Evolutionary conservation across 2,797 vertebrate genomes (phyloP), one percentile per base, ranked within the genome.

Genomic region (Gobionotothen gibberifrons): DNA sequence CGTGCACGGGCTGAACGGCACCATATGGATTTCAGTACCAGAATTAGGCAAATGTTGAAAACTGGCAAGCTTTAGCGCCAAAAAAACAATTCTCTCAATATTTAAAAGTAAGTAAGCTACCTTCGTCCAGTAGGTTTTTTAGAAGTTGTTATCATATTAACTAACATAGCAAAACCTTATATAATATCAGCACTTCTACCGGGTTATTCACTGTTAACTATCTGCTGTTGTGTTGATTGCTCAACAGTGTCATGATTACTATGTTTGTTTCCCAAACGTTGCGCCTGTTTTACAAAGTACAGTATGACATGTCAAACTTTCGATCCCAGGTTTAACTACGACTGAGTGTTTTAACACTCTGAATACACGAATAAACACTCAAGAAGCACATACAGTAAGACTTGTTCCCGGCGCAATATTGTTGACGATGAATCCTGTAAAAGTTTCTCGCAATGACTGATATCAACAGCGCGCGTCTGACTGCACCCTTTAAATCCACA

Each of bases 221-320:
- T 22, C 72, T 48, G 76, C 48, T 64, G 69, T 46, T 76, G 77
- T 74, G 59, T 56, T 74, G 54, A 64, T 61, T 66, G 79, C 69
- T 79, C 78, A 53, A 70, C 84, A 0, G 47, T 81, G 81, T 89
- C 78, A 87, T 85, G 70, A 86, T 86, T 79, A 82, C 74, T 87
- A 77, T 87, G 87, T 83, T 78, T 65, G 87, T 83, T 79, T 65
- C 61, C 57, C 52, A 29, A 53, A 60, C 62, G 58, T 49, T 29
- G 76, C 59, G 48, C 72, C 52, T 53, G 81, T 76, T 88, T 69
- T 6, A 82, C 81, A 81, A 74, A 84, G 59, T 71, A 39, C 68
- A 70, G 62, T 72, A 63, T 13, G 51, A 70, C 74, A 49, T 60
- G 47, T 73, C 43, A 29, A 75, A 67, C 74, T 52, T 49, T 52